A percentile compares a stretch with the other conserved stretches of the same genome.
These are phyloP conservation scores for Sitophilus oryzae DNA, from an alignment of 1,140 invertebrate species.

Conservation along the genomic window DNA sequence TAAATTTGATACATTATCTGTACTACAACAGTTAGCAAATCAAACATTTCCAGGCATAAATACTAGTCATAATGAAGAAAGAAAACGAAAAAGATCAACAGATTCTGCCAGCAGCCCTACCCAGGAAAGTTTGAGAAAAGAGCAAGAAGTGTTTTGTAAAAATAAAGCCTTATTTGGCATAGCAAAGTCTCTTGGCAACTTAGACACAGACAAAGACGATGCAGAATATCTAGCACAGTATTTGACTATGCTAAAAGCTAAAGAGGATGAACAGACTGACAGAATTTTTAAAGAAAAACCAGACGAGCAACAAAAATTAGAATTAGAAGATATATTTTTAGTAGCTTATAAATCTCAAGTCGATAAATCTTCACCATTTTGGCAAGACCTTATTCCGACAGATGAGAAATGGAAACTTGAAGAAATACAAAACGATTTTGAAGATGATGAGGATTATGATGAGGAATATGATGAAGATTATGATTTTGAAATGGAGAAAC, in stretches of 20 bases:
- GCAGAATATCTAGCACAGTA: slow-evolving; percentile 10
- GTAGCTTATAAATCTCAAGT: slow-evolving; percentile 26
- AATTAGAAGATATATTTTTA: slow-evolving; percentile 33
- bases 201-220: slow-evolving; percentile 7
- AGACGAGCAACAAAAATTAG: background rate
- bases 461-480: slow-evolving; percentile 27
- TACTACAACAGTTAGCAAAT: background rate
- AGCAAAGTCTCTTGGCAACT: slow-evolving; percentile 20
- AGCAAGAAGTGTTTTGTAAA: slow-evolving; percentile 26
- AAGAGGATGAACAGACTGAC: background rate
- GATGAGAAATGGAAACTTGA: slow-evolving; percentile 15
- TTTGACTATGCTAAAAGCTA: slow-evolving; percentile 9
- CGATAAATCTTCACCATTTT: background rate
- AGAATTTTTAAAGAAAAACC: background rate
- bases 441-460: slow-evolving; percentile 1
- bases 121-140: background rate
- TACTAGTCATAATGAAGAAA: slow-evolving; percentile 5
- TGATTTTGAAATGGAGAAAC: slow-evolving; percentile 28
- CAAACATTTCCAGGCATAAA: slow-evolving; percentile 1
- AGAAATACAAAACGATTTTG: slow-evolving; percentile 3
- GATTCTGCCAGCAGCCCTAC: background rate
- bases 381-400: slow-evolving; percentile 10
- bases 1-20: background rate
- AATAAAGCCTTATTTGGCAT: slow-evolving; percentile 29
- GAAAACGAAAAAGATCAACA: background rate